A percentile compares a stretch with the other conserved stretches of the same genome.
Conservation (phyloP, 2,797 vertebrate species). For the Tenualosa ilisha region DNA sequence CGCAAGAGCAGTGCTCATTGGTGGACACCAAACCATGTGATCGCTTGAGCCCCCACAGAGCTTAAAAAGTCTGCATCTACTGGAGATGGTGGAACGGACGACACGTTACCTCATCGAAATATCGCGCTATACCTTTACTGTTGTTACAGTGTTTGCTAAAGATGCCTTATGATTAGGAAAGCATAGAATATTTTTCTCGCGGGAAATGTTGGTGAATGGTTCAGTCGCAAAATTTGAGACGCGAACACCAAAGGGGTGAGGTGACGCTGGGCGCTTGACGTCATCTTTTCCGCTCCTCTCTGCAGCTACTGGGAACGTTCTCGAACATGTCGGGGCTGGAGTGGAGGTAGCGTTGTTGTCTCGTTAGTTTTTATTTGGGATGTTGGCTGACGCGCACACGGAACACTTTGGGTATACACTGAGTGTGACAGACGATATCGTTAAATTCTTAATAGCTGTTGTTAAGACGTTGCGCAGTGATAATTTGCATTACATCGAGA, state of each 20-base stretch:
- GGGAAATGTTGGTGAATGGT: neutral
- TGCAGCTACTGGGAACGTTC: slow-evolving; percentile 76
- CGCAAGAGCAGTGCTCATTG: slow-evolving; percentile 63
- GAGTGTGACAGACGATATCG: neutral
- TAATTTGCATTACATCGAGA: slow-evolving; percentile 71
- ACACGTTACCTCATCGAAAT: slow-evolving; percentile 48
- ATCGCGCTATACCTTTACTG: neutral
- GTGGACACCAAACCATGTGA: slow-evolving; percentile 63
- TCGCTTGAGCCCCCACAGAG: slow-evolving; percentile 52
- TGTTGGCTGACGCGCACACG: neutral
- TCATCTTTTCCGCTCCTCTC: slow-evolving; percentile 77
- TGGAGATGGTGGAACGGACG: slow-evolving; percentile 61
- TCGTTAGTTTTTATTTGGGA: neutral
- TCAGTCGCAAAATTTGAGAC: neutral
- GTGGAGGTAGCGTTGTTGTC: slow-evolving; percentile 28
- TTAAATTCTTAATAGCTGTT: neutral
- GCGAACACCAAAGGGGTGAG: slow-evolving; percentile 35
- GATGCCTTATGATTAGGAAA: neutral
- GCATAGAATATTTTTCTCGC: neutral
- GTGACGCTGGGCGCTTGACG: slow-evolving; percentile 70
- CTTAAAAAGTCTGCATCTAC: slow-evolving; percentile 67
- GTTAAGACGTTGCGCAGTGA: slow-evolving; percentile 76
- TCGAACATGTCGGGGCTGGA: slow-evolving; percentile 63
- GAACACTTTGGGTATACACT: neutral
- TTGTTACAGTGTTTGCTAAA: neutral